Percentiles rank a stretch among this genome's conserved stretches.
phyloP scores from a whole-genome alignment of 2,797 vertebrate genomes.

The Ctenopoma kingsleyae region DNA sequence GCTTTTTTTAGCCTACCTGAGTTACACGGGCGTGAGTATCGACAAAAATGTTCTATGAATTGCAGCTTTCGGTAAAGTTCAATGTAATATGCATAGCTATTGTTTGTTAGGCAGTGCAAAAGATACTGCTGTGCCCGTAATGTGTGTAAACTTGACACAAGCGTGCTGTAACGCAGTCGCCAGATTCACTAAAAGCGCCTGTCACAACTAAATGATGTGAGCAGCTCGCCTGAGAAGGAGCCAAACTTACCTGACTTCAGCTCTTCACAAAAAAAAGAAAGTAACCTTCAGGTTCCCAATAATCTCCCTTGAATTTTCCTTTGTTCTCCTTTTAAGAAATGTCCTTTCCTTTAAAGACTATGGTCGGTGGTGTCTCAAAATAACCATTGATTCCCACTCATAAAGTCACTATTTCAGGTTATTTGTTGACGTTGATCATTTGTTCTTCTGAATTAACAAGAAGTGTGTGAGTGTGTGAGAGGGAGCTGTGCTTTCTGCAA shows the following conservation, averaged over 20 bases:
- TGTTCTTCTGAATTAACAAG: conserved; percentile 99
- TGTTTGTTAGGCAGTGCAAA: conserved; percentile 16
- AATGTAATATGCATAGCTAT: conserved; percentile 29
- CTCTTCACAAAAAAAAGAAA: conserved; percentile 86
- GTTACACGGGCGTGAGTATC: conserved; percentile 74
- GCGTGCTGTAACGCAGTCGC: conserved; percentile 72
- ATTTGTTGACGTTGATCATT: conserved; percentile 94
- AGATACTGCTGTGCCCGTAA: conserved; percentile 64
- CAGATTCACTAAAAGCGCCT: conserved; percentile 83
- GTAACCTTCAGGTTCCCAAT: conserved; percentile 86
- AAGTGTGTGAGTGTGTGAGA: conserved; percentile 95
- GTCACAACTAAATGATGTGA: conserved; percentile 88
- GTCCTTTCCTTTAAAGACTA: conserved; percentile 78
- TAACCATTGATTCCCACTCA: conserved; percentile 90
- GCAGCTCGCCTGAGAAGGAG: conserved; percentile 83
- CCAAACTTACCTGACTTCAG: conserved; percentile 99
- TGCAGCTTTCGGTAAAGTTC: conserved; percentile 66
- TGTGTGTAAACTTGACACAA: conserved; percentile 77
- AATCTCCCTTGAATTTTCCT: conserved; percentile 81
- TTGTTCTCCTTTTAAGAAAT: conserved; percentile 80
- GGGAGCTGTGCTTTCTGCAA: conserved; percentile 99
- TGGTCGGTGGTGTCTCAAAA: conserved; percentile 73
- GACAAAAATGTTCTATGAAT: conserved; percentile 46
- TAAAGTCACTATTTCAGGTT: conserved; percentile 95
- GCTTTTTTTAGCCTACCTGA: conserved; percentile 64